phyloP scores from a whole-genome alignment of 2,888 invertebrate genomes.

The Stenchaetothrips biformis region DNA sequence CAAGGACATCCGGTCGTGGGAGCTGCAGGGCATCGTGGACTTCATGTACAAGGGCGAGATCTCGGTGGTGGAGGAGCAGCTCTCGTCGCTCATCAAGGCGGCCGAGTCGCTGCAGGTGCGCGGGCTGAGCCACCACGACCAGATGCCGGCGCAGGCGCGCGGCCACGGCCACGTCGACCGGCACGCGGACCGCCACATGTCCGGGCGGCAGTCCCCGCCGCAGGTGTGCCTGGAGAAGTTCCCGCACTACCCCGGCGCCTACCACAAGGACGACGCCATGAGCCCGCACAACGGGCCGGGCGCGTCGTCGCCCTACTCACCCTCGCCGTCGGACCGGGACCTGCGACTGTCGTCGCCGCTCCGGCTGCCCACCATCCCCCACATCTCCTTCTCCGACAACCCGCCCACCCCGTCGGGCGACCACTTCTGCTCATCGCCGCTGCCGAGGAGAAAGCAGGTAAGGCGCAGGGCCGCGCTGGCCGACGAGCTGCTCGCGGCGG shows the following conservation, averaged over 20 bases:
- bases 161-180: conserved; percentile 47
- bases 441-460: conserved; percentile 70
- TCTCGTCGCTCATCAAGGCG: conserved; percentile 77
- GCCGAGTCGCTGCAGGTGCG: conserved; percentile 82
- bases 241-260: conserved; percentile 30
- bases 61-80: conserved; percentile 77
- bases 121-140: conserved; percentile 61
- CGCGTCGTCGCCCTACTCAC: conserved; percentile 34
- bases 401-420: conserved; percentile 37
- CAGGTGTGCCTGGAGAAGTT: conserved; percentile 36
- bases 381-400: conserved; percentile 49
- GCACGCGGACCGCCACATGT: conserved; percentile 45
- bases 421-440: conserved; percentile 62
- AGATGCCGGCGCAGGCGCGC: conserved; percentile 43
- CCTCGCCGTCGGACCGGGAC: conserved; percentile 36
- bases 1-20: conserved; percentile 84
- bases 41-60: conserved; percentile 94
- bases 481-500: neutral
- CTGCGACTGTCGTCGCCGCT: conserved; percentile 45
- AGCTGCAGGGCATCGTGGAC: conserved; percentile 83
- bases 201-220: conserved; percentile 40
- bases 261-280: conserved; percentile 34
- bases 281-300: conserved; percentile 31
- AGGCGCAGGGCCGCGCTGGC: conserved; percentile 11
- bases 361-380: conserved; percentile 44